Evolutionary conservation across 1,140 invertebrate species (phyloP).

Genomic region (Coelopa frigida): DNA sequence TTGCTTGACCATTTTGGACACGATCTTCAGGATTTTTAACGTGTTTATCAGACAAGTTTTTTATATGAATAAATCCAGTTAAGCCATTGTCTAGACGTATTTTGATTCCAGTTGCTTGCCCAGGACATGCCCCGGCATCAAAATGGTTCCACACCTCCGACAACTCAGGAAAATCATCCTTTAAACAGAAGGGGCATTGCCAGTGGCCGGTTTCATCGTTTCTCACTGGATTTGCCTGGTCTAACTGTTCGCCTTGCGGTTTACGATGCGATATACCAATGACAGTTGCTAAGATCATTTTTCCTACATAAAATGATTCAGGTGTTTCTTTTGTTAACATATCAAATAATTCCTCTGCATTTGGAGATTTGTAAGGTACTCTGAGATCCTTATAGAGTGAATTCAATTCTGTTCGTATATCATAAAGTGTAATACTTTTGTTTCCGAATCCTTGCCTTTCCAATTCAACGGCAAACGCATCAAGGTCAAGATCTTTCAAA

Average conservation of each 20-base stretch:
- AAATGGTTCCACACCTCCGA: slow-evolving; percentile 98
- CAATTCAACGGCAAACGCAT: slow-evolving; percentile 97
- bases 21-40: slow-evolving; percentile 90
- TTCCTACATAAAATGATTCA: slow-evolving; percentile 90
- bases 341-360: slow-evolving; percentile 84
- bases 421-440: slow-evolving; percentile 95
- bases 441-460: slow-evolving; percentile 94
- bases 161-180: slow-evolving; percentile 89
- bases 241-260: slow-evolving; percentile 86
- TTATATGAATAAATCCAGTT: slow-evolving; percentile 89
- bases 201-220: slow-evolving; percentile 91
- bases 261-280: slow-evolving; percentile 74
- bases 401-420: slow-evolving; percentile 93
- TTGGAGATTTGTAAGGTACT: slow-evolving; percentile 68
- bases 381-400: slow-evolving; percentile 92
- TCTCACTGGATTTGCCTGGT: slow-evolving; percentile 89
- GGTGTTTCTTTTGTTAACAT: slow-evolving; percentile 95
- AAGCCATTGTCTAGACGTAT: slow-evolving; percentile 90
- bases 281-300: slow-evolving; percentile 72
- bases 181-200: slow-evolving; percentile 96
- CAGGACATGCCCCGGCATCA: slow-evolving; percentile 90
- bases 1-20: slow-evolving; percentile 77
- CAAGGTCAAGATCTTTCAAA: slow-evolving; percentile 93
- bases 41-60: slow-evolving; percentile 90
- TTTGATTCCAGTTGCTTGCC: slow-evolving; percentile 87